Percentiles rank a stretch among this genome's conserved stretches.
Evolutionary conservation across 2,113 vertebrate genomes (phyloP).

Genomic region (Mus pahari): DNA sequence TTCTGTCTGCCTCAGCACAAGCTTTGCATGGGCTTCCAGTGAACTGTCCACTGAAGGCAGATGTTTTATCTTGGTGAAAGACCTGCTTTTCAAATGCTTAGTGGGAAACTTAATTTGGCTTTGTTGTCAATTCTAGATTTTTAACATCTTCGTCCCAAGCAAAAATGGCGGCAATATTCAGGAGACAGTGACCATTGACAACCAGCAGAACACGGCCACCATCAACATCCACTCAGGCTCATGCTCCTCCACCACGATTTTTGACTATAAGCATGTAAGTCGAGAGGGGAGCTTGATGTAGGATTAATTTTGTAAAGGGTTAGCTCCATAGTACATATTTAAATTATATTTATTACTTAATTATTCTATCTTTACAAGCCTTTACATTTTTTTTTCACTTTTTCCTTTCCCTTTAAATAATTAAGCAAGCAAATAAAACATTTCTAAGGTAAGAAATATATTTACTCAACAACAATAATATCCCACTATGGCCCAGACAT

Average conservation of each 20-base stretch:
- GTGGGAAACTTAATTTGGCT: background rate
- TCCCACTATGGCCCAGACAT: background rate
- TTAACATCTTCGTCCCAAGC: constrained; percentile 58
- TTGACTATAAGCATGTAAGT: constrained; percentile 87
- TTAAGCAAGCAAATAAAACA: background rate
- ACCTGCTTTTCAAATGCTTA: background rate
- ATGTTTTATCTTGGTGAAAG: background rate
- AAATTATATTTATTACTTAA: background rate
- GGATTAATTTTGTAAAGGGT: background rate
- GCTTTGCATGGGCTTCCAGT: background rate
- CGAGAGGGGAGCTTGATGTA: background rate
- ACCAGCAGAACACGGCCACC: constrained; percentile 2
- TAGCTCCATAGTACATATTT: background rate
- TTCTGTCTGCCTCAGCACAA: background rate
- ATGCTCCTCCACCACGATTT: constrained; percentile 86
- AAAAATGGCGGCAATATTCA: constrained; percentile 65
- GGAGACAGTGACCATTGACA: constrained; percentile 85
- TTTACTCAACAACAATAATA: background rate
- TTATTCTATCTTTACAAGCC: background rate
- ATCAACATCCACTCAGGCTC: constrained; percentile 80
- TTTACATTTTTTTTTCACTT: constrained; percentile 35
- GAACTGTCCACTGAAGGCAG: background rate
- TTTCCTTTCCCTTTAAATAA: constrained; percentile 31
- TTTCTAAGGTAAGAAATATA: background rate
- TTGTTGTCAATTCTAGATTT: constrained; percentile 76